These are phyloP conservation scores for Saxicola maurus DNA, from an alignment of 2,797 vertebrate genomes.

Conservation along the genomic window DNA sequence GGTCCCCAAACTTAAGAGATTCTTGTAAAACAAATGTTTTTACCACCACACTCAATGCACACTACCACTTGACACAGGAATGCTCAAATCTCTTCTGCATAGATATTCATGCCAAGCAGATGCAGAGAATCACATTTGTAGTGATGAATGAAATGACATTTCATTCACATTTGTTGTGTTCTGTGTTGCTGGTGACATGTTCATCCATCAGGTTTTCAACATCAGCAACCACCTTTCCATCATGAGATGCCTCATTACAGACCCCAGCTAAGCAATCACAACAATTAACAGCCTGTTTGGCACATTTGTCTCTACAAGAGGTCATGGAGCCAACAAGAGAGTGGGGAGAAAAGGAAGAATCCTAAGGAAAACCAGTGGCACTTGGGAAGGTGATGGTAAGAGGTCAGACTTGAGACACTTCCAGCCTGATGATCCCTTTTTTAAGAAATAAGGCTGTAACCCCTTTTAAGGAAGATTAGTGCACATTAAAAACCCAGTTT, in stretches of 20 bases:
- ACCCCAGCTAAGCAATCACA: neutral
- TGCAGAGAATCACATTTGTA: neutral
- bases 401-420: rapidly evolving
- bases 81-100: neutral
- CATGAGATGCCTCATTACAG: neutral
- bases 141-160: neutral
- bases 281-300: neutral
- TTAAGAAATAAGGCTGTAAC: neutral
- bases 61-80: neutral
- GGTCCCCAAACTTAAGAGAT: neutral
- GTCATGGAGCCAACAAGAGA: neutral
- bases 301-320: neutral
- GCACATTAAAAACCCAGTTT: rapidly evolving
- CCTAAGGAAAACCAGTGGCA: rapidly evolving
- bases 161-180: neutral
- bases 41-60: neutral
- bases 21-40: neutral
- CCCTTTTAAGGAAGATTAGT: neutral
- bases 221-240: neutral
- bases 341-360: neutral
- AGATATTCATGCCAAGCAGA: neutral
- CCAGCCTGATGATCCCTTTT: neutral
- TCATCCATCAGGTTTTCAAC: neutral
- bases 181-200: neutral
- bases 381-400: rapidly evolving